Percentiles rank a stretch among this genome's conserved stretches.
Evolutionary conservation across 2,113 vertebrate genomes (phyloP).

Genomic region (Daboia siamensis): DNA sequence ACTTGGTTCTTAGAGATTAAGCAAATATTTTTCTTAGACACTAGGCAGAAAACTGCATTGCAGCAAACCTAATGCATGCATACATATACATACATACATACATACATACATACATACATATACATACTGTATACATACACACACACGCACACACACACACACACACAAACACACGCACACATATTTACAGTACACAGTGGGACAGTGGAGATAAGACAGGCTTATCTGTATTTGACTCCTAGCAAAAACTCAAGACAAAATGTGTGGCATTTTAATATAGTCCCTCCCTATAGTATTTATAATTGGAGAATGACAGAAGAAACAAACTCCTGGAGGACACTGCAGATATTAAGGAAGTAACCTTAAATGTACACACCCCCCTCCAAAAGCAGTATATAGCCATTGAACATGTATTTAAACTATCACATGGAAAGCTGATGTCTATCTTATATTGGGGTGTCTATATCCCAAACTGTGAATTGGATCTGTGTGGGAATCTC

Average conservation of each 20-base stretch:
- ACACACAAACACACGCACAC: too few species aligned
- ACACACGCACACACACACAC: too few species aligned
- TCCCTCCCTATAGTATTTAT: slow-evolving; percentile 18
- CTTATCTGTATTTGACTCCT: slow-evolving; percentile 31
- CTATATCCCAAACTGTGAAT: background rate
- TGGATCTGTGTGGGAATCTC: background rate
- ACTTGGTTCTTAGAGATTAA: slow-evolving; percentile 50
- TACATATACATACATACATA: too few species aligned
- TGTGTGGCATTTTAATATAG: background rate
- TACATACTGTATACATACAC: too few species aligned
- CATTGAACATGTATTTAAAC: background rate
- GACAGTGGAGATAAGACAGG: slow-evolving; percentile 42
- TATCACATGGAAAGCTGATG: background rate
- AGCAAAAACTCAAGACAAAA: slow-evolving; percentile 37
- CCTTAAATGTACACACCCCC: background rate
- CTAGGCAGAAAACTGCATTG: slow-evolving; percentile 66
- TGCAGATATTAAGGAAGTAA: background rate
- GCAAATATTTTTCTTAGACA: slow-evolving; percentile 52
- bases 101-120: too few species aligned
- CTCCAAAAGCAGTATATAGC: background rate
- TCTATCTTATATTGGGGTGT: background rate
- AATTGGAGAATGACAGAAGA: background rate
- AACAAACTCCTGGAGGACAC: background rate
- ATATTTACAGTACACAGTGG: slow-evolving; percentile 17
- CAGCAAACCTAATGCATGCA: slow-evolving; percentile 47